Evolutionary conservation across 2,113 vertebrate species (phyloP), one percentile per base, ranked within the genome.

Genomic region (Rutilus rutilus): DNA sequence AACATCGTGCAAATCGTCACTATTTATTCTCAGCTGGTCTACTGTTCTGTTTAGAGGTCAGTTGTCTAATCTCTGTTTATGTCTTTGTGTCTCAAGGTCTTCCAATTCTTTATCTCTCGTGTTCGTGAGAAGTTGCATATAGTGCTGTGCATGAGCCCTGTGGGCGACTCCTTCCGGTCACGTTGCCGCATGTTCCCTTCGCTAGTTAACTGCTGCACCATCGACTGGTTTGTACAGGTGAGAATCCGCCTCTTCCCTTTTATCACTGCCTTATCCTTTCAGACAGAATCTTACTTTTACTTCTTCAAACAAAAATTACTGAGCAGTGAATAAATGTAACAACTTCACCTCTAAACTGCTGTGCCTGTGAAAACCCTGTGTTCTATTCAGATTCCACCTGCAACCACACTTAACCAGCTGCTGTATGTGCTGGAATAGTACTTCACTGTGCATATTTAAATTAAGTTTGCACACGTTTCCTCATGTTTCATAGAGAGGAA

Each of bases 221-320:
- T 97, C 59, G 95, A 97, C 89, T 97, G 95, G 95, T 97, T 97
- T 92, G 95, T 96, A 54, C 93, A 95, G 95, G 95, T 97, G 67
- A 67, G 93, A 45, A 54, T 1, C 76, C 27, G 6, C 23, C 17
- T 11, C 7, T n/a, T 27, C 75, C 23, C 17, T 15, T 7, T 12
- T 23, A 59, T 39, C 21, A 39, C 5, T 60, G 3, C 1, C 21
- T 42, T 30, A 21, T 69, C 30, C 4, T 69, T 69, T 36, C 27
- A 30, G 12, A 21, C 54, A 23, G 54, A 57, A 57, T 57, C 52
- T 57, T 57, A 21, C 52, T 57, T 57, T 0, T 57, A 19, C 17
- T 57, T 19, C 9, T 54, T 54, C 15, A 30, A 64, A 25, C 33
- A 10, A 79, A 39, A 78, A 60, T n/a, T 21, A 59, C 19, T 60